Percentiles rank a stretch among this genome's conserved stretches.
Conservation (phyloP, 2,113 vertebrate species). For the Oreochromis tanganicae region DNA sequence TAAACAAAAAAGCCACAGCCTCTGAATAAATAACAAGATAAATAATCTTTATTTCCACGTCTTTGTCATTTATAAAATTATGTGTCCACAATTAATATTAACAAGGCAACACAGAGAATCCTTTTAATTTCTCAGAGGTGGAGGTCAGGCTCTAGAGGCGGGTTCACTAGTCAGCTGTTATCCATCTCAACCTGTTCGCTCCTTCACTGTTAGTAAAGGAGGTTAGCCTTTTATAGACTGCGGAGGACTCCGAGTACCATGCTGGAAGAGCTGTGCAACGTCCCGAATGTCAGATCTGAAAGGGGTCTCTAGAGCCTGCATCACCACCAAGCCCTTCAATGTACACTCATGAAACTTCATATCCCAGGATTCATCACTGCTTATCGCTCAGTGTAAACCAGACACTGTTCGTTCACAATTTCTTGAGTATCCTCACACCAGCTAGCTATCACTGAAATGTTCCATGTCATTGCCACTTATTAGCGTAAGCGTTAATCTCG, state of each 20-base stretch:
- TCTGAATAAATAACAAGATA: conserved; percentile 80
- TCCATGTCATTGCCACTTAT: conserved; percentile 26
- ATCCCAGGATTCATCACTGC: conserved; percentile 59
- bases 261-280: not conserved
- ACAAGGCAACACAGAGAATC: conserved; percentile 78
- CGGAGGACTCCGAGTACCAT: not conserved
- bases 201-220: not conserved
- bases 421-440: conserved; percentile 50
- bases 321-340: conserved; percentile 65
- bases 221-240: not conserved
- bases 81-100: conserved; percentile 78
- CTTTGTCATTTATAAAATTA: conserved; percentile 78
- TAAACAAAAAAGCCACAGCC: not conserved
- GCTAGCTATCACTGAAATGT: conserved; percentile 41
- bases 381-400: conserved; percentile 65
- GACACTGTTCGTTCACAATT: conserved; percentile 50
- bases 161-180: not conserved
- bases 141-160: conserved; percentile 64
- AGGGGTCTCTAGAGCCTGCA: conserved; percentile 60
- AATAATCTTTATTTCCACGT: conserved; percentile 82
- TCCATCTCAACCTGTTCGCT: not conserved
- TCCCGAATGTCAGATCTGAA: not conserved
- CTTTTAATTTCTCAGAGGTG: conserved; percentile 61
- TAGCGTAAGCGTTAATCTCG: conserved; percentile 50
- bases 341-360: conserved; percentile 63